phyloP scores from a whole-genome alignment of 2,888 invertebrate species.

The Andrena bicolor region DNA sequence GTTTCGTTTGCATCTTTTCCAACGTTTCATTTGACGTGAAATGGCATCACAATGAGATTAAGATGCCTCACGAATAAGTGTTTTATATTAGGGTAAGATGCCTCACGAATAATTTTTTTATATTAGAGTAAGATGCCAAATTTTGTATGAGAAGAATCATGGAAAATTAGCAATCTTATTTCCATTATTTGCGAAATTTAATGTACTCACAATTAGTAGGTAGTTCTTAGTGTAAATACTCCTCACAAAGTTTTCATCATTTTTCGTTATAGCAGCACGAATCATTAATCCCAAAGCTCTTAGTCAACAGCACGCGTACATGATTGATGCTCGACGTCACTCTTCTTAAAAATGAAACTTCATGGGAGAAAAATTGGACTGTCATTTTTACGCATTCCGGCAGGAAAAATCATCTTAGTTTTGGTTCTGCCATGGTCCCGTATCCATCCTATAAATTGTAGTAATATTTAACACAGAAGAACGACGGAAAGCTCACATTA shows the following conservation, averaged over 20 bases:
- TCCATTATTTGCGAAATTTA: no score
- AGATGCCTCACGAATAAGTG: no score
- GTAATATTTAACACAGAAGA: not conserved
- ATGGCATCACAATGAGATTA: no score
- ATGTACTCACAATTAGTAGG: no score
- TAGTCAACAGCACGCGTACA: not conserved
- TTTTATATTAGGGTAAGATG: no score
- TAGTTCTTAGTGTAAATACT: not conserved
- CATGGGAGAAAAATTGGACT: constrained; percentile 18
- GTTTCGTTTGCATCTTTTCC: no score
- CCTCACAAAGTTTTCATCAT: not conserved
- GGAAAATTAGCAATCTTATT: no score
- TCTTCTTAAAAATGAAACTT: constrained; percentile 10
- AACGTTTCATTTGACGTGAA: no score
- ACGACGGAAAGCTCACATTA: not conserved
- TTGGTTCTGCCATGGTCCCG: not conserved
- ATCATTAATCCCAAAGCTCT: constrained; percentile 5
- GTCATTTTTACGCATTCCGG: not conserved
- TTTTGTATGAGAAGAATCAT: no score
- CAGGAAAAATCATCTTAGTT: constrained; percentile 2
- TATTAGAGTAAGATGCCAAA: no score
- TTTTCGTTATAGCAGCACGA: not conserved
- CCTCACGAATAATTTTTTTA: no score
- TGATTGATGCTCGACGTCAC: constrained; percentile 4
- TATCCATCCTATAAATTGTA: not conserved